These are phyloP conservation scores for Mamestra brassicae DNA, from an alignment of 2,888 invertebrate species.

Conservation along the genomic window DNA sequence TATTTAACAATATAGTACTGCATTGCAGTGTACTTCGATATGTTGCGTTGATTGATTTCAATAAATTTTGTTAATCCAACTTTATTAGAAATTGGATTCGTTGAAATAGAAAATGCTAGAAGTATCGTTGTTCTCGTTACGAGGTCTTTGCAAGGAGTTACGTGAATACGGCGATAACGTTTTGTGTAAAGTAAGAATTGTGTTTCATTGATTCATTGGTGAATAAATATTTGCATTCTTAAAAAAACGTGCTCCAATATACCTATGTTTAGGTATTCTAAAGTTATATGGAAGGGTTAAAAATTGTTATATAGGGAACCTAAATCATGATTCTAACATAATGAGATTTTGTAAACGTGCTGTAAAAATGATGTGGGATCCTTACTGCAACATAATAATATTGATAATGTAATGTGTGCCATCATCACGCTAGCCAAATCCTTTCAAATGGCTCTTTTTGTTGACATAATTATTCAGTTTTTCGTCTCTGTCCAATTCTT, in stretches of 20 bases:
- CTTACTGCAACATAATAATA: too few species aligned
- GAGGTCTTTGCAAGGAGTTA: conserved; percentile 27
- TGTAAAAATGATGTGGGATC: too few species aligned
- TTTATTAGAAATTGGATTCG: not conserved
- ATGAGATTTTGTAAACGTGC: not conserved
- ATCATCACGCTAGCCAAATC: not conserved
- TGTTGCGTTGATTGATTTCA: not conserved
- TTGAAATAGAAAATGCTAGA: conserved; percentile 12
- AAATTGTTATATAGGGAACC: too few species aligned
- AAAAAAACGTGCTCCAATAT: not conserved
- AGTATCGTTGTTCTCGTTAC: conserved; percentile 28
- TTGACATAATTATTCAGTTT: conserved; percentile 5
- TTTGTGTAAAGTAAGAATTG: conserved; percentile 14
- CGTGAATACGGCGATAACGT: conserved; percentile 27
- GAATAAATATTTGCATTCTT: not conserved
- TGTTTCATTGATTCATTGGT: conserved; percentile 15
- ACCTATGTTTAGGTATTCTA: not conserved
- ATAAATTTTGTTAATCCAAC: not conserved
- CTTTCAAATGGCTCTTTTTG: not conserved
- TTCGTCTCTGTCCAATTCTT: not conserved
- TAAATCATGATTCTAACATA: not conserved
- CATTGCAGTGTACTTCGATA: not conserved
- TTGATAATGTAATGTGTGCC: not conserved
- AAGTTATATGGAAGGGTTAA: not conserved
- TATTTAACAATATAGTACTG: not conserved